phyloP scores from a whole-genome alignment of 2,797 vertebrate genomes.

The Sarcoramphus papa region DNA sequence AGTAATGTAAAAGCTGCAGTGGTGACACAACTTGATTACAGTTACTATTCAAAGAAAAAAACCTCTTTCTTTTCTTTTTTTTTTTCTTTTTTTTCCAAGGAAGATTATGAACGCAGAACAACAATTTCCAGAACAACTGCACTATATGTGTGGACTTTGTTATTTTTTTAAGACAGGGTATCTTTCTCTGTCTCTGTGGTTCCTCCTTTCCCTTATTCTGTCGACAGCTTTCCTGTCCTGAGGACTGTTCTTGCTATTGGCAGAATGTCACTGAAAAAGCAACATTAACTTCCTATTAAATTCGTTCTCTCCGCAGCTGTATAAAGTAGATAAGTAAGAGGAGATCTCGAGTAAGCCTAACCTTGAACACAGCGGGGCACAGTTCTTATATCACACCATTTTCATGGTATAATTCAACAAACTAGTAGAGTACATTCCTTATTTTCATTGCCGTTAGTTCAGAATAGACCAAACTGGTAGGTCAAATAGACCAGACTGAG shows the following conservation, averaged over 20 bases:
- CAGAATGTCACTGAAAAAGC: not conserved
- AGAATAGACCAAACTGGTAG: not conserved
- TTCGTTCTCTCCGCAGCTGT: not conserved
- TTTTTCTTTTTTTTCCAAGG: not conserved
- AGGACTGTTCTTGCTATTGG: not conserved
- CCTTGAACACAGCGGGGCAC: not conserved
- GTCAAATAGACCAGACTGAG: not conserved
- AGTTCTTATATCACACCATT: not conserved
- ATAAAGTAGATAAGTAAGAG: not conserved
- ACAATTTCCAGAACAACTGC: not conserved
- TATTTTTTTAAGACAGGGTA: not conserved
- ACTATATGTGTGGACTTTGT: not conserved
- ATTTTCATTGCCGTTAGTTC: not conserved
- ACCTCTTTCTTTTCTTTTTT: not conserved
- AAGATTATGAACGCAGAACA: not conserved
- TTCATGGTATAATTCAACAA: not conserved
- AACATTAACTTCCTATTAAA: not conserved
- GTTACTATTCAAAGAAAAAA: not conserved
- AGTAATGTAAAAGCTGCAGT: constrained; percentile 3
- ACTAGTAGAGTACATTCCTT: not conserved
- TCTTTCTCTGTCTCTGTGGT: not conserved
- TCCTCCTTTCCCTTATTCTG: not conserved
- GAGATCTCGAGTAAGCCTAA: not conserved
- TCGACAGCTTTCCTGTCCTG: not conserved
- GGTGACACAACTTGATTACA: constrained; percentile 53